Evolutionary conservation across 2,888 invertebrate genomes (phyloP), one percentile per base, ranked within the genome.

Genomic region (Sphaerophoria taeniata): DNA sequence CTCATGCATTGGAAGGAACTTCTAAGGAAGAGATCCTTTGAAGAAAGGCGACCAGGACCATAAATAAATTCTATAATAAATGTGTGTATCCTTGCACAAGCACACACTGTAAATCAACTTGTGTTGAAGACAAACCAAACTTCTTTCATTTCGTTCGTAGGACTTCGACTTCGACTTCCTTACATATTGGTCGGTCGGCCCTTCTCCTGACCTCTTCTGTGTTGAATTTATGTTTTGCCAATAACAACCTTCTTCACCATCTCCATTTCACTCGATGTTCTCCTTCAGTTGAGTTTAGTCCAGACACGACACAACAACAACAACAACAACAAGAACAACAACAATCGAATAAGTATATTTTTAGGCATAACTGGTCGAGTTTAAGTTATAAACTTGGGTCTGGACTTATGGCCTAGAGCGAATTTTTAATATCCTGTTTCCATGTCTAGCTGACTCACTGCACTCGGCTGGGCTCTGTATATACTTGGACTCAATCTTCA

Each of bases 201-300:
- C 39, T 58, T 14, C 14, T 53, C 53, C 43, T 60, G 39, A 36
- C 49, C 11, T 24, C 24, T 24, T 24, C 47, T 55, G 55, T 51
- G 75, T 71, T 49, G 61, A 69, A 61, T 84, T 75, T 79, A 69
- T 84, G 71, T 74, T 75, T 84, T 71, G 70, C 83, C 83, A 79
- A 79, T 69, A 78, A 65, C 43, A 47, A 65, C n/a, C n/a, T 51
- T 7, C 67, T 3, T 43, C 3, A 12, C 33, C 33, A 33, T n/a
- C 6, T n/a, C 51, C 63, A 0, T 43, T 69, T 74, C 65, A 63
- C 16, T 58, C 63, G 81, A 70, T 71, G 45, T 76, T 43, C 53
- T 69, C 34, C 33, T 67, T 53, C 43, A 43, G 43, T 43, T 9
- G 11, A 39, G 39, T 9, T 39, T 34, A 33, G 55, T 61, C 33